These are phyloP conservation scores for Aegithalos caudatus DNA, from an alignment of 2,113 vertebrate species.

Conservation along the genomic window DNA sequence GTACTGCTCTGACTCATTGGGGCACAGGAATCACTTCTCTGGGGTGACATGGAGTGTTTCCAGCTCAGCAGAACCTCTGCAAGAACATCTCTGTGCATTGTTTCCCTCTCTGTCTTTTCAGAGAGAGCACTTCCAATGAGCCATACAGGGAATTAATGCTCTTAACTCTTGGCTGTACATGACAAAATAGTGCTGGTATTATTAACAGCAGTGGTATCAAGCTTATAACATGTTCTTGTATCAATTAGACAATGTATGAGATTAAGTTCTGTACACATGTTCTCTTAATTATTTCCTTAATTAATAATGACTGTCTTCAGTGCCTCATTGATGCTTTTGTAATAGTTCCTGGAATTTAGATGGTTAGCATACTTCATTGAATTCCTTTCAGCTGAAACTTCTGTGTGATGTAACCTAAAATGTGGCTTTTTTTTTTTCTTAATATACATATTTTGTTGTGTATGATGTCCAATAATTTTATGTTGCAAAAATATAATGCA, in stretches of 20 bases:
- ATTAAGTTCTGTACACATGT: not conserved
- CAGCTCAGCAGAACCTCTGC: not conserved
- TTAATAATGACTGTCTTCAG: not conserved
- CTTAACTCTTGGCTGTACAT: not conserved
- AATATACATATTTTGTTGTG: not conserved
- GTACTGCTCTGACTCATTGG: not conserved
- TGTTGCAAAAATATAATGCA: not conserved
- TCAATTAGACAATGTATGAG: not conserved
- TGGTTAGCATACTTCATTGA: not conserved
- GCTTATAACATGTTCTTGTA: not conserved
- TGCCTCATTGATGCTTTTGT: not conserved
- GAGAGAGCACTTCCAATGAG: not conserved
- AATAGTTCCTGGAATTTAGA: not conserved
- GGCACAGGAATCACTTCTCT: not conserved
- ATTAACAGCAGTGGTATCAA: not conserved
- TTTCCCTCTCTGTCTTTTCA: not conserved
- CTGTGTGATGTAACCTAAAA: not conserved
- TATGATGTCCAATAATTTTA: not conserved
- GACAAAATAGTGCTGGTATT: not conserved
- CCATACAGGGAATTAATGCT: not conserved
- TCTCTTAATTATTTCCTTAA: constrained; percentile 3
- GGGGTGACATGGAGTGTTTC: not conserved
- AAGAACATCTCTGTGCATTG: not conserved
- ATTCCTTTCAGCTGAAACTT: not conserved
- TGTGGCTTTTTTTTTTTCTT: not conserved